Evolutionary conservation across 2,113 vertebrate species (phyloP), one percentile per base, ranked within the genome.

Genomic region (Muntiacus muntjak): DNA sequence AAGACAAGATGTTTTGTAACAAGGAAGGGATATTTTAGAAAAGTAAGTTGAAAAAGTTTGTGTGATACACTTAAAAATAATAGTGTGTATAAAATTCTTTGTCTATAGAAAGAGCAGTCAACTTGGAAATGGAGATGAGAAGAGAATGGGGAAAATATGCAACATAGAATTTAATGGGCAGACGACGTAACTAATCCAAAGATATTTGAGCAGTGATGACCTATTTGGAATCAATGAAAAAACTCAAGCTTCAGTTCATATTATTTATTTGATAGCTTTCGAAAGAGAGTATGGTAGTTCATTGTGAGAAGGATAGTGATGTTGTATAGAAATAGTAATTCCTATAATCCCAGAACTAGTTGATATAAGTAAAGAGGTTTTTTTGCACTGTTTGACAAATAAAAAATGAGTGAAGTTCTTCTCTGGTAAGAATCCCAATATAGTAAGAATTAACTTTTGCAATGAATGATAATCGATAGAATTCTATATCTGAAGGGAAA

Each of bases 371-470:
- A 64, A 2, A 95, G 16, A 67, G 10, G 1, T 71, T 79, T 40
- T 76, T 88, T 78, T 50, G 4, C 2, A 45, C 6, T 64, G 8
- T 62, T 71, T 89, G 23, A 28, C 43, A 97, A 87, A 91, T 64
- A 71, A 87, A 89, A 54, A 95, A 55, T 82, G 9, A 86, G 6
- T 15, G 9, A 82, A 81, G 1, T 79, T 76, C 2, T 95, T 90
- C 28, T 93, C 43, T 90, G n/a, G n/a, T 89, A 58, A 91, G 36
- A 95, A 88, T 93, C 5, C 6, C 67, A 87, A 17, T 87, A 64
- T 47, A 64, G 13, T 60, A 95, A 54, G 47, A 93, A 91, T 95
- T 89, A 84, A 88, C 28, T 91, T 96, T 60, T 87, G 7, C 85
- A 62, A 47, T 84, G 23, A 89, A 62, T 89, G 7, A 2, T 55